phyloP scores from a whole-genome alignment of 2,888 invertebrate species.

The Drosophila vallismaia region DNA sequence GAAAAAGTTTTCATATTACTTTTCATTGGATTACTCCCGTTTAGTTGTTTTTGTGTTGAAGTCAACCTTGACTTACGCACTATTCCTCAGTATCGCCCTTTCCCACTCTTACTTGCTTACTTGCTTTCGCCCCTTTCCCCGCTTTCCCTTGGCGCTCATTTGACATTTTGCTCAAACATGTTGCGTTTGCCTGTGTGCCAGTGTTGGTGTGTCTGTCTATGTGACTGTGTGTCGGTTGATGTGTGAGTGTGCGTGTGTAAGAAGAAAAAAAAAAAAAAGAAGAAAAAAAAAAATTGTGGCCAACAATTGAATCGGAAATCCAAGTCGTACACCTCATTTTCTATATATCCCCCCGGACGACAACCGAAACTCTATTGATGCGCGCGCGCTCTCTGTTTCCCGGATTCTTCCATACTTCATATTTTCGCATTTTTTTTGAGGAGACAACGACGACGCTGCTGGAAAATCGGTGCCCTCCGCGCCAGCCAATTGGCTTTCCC shows the following conservation, averaged over 20 bases:
- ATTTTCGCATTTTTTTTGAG: too few relatives aligned
- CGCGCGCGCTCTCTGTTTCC: constrained; percentile 27
- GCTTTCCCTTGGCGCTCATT: background rate
- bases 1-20: constrained; percentile 26
- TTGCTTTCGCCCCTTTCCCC: background rate
- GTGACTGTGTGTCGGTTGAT: constrained; percentile 8
- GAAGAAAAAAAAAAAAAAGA: background rate
- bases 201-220: constrained; percentile 18
- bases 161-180: constrained; percentile 39
- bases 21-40: constrained; percentile 14
- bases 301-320: constrained; percentile 32
- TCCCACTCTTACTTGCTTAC: background rate
- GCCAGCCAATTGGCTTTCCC: constrained; percentile 20
- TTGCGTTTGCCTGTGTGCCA: constrained; percentile 22
- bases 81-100: background rate
- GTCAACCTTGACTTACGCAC: constrained; percentile 47
- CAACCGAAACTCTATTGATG: constrained; percentile 18
- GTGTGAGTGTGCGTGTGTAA: constrained; percentile 8
- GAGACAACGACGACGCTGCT: too few relatives aligned
- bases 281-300: constrained; percentile 16
- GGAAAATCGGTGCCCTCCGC: constrained; percentile 7
- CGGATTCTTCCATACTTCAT: too few relatives aligned
- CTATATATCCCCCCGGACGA: constrained; percentile 19
- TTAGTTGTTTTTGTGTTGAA: constrained; percentile 25
- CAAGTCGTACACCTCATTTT: constrained; percentile 26